Base-by-base conservation (phyloP, 2,888 invertebrate genomes). In the Amiota communis region DNA sequence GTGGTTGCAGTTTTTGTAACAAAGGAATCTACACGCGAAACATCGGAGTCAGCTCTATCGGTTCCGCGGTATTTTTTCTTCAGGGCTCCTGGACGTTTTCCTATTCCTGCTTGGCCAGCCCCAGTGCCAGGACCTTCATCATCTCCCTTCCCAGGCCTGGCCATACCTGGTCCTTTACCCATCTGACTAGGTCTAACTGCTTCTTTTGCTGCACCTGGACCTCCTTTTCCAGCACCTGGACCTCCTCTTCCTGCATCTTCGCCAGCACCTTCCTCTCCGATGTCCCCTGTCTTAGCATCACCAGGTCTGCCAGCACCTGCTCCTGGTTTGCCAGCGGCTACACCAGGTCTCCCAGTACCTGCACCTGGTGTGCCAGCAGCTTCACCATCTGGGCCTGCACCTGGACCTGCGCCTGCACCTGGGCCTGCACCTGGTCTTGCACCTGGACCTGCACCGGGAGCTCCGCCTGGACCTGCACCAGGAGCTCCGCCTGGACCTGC, bases 1-100 rank as follows among this genome's bases (percentile, higher is more conserved):
- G 75, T 78, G 53, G 75, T 75, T 1, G 83, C 82, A 57, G 84
- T 86, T 15, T 80, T 76, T 6, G 74, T 75, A 12, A 87, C 80
- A 78, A 87, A 87, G 48, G 78, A 70, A 4, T 84, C 72, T 15
- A 83, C 6, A 63, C 57, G 70, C 63, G 12, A 15, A 49, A 17
- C 57, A 23, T 68, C 72, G 10, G 56, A 53, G 15, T 70, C 73
- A 61, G 64, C 72, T 73, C 72, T 71, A 49, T 36, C 36, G 3
- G 6, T 6, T 2, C 36, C 36, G 3, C 36, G 36, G 36, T 1
- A 23, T 36, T 36, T 36, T 0, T 6, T 6, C 8, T 36, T 36
- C 36, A 4, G 36, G 6, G 36, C 6, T 36, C 36, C 36, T 36
- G 36, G 36, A 36, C 36, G 36, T 36, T 36, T 36, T 36, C 36